Evolutionary conservation across 1,140 invertebrate genomes (phyloP).

Genomic region (Drosophila leontia): DNA sequence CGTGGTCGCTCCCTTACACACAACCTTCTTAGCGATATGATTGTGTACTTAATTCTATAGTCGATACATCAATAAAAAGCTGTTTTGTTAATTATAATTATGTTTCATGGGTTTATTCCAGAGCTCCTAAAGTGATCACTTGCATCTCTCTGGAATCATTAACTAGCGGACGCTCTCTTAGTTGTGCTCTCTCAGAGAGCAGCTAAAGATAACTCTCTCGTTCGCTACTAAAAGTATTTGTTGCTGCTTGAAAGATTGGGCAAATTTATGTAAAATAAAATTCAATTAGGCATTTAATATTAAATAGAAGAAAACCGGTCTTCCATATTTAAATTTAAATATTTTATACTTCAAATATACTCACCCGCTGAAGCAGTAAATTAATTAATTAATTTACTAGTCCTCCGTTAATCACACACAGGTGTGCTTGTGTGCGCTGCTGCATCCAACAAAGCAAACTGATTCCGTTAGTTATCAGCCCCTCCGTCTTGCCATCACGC

Average conservation of each 20-base stretch:
- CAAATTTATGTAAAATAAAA: background rate
- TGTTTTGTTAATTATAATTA: constrained; percentile 60
- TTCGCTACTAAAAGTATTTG: background rate
- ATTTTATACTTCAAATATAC: background rate
- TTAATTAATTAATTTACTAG: background rate
- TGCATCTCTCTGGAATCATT: background rate
- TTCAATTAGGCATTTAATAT: background rate
- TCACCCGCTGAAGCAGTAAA: background rate
- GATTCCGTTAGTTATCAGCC: background rate
- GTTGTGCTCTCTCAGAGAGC: background rate
- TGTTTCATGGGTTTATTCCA: background rate
- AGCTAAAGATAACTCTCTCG: background rate
- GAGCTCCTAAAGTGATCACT: no score
- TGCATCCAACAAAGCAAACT: background rate
- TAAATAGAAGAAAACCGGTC: background rate
- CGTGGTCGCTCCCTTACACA: background rate
- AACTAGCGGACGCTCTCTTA: background rate
- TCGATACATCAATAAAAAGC: constrained; percentile 47
- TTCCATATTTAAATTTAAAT: background rate
- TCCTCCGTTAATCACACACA: background rate
- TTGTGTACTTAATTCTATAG: constrained; percentile 40
- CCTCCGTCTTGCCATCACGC: background rate
- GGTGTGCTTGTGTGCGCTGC: background rate
- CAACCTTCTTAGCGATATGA: constrained; percentile 19
- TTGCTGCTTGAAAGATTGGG: no score